Evolutionary conservation across 2,113 vertebrate species (phyloP), one percentile per base, ranked within the genome.

Genomic region (Stercorarius parasiticus): DNA sequence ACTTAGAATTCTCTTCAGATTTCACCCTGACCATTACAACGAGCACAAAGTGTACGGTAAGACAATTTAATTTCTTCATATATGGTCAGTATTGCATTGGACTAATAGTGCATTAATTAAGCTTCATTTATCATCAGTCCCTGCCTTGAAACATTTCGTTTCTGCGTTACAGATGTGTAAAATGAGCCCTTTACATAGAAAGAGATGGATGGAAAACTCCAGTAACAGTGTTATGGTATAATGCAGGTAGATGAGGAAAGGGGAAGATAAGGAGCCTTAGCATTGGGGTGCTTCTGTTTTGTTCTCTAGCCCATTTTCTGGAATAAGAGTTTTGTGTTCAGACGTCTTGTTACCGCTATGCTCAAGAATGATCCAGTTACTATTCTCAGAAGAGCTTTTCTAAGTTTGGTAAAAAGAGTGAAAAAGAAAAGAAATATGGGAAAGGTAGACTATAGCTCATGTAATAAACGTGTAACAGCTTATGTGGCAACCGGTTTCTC

Each of bases 1-100:
- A 99, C 92, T 96, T 99, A 94, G 99, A 99, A 95, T 99, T 99
- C 96, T 95, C 98, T 49, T 98, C 98, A 21, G 98, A 99, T 95
- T 99, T 99, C 96, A 98, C 97, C 72, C 92, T 99, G 95, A 98
- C 97, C 96, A 98, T 99, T 78, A 98, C 97, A 47, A 95, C 80
- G 49, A 98, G 97, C 76, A 97, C 98, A 12, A 85, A 98, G 45
- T 99, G 99, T 95, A 99, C 99, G 78, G 99, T 99, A 98, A 98
- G 98, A 93, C 88, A n/a, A 30, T 84, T 47, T 27, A 10, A 3
- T 72, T 80, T 76, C 69, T 90, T 72, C 40, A 36, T 94, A 26
- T 47, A 7, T 90, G 61, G 73, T 72, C 22, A 15, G 29, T 43
- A 77, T 69, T 10, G 0, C 19, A 6, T 43, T 78, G 89, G 85